A percentile compares a stretch with the other conserved stretches of the same genome.
phyloP scores from a whole-genome alignment of 2,797 vertebrate species.

The Poeciliopsis paucimaculata region DNA sequence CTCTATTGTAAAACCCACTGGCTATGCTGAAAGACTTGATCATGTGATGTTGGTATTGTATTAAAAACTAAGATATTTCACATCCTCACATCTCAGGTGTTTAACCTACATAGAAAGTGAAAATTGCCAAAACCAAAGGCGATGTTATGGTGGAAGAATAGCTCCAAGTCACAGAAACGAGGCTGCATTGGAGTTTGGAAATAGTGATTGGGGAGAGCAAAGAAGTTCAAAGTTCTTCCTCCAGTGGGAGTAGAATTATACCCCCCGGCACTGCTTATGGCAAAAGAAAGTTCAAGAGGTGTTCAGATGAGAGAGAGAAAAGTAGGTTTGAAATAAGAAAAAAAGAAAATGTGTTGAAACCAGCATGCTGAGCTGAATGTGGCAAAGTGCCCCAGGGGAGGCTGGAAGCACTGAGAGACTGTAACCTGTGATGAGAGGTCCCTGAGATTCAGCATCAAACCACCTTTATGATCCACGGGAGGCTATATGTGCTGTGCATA shows the following conservation, averaged over 20 bases:
- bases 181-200: constrained; percentile 22
- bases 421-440: constrained; percentile 70
- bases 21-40: constrained; percentile 21
- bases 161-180: constrained; percentile 28
- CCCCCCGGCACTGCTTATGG: constrained; percentile 71
- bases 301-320: constrained; percentile 37
- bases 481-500: constrained; percentile 31
- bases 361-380: constrained; percentile 66
- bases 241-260: constrained; percentile 65
- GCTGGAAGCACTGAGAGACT: constrained; percentile 55
- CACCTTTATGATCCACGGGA: constrained; percentile 57
- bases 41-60: neutral
- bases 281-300: constrained; percentile 77
- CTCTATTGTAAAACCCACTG: neutral
- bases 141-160: constrained; percentile 52
- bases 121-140: constrained; percentile 36
- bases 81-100: neutral
- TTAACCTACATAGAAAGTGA: constrained; percentile 13
- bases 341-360: constrained; percentile 47
- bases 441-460: constrained; percentile 66
- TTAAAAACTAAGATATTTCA: neutral
- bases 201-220: constrained; percentile 42
- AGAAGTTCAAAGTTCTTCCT: constrained; percentile 62
- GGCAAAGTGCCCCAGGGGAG: constrained; percentile 62
- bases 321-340: constrained; percentile 23